phyloP scores from a whole-genome alignment of 2,113 vertebrate species.

The Apodemus speciosus region DNA sequence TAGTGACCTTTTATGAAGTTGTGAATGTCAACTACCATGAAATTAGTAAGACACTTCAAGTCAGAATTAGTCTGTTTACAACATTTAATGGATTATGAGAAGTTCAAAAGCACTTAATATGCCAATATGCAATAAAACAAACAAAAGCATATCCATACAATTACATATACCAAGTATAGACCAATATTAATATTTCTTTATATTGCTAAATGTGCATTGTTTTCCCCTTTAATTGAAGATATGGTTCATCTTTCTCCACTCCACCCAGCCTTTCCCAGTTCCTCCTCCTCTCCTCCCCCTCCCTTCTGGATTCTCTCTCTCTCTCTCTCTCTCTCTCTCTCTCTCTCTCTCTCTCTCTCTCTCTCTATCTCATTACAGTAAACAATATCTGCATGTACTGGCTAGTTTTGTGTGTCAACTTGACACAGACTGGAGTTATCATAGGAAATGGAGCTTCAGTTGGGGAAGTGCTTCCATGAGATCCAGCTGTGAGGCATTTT shows the following conservation, averaged over 20 bases:
- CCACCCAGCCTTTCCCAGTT: too few relatives aligned
- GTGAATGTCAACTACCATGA: slow-evolving; percentile 45
- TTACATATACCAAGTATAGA: not conserved
- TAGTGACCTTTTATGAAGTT: slow-evolving; percentile 58
- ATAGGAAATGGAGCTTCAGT: too few relatives aligned
- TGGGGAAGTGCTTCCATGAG: too few relatives aligned
- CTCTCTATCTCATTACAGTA: not conserved
- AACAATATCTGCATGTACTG: not conserved
- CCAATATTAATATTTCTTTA: slow-evolving; percentile 27
- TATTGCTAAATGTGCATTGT: not conserved
- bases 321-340: not conserved
- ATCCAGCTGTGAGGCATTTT: too few relatives aligned
- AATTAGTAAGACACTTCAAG: slow-evolving; percentile 27
- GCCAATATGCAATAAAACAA: slow-evolving; percentile 40
- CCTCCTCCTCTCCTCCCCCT: not conserved
- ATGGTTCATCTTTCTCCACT: not conserved
- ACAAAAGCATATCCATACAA: not conserved
- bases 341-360: not conserved
- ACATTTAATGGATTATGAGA: slow-evolving; percentile 41
- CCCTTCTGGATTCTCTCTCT: too few relatives aligned
- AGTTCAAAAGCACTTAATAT: slow-evolving; percentile 43
- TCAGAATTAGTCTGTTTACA: not conserved
- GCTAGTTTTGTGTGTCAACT: too few relatives aligned
- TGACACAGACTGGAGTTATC: too few relatives aligned
- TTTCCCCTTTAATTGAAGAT: not conserved